These are phyloP conservation scores for Axinella damicornis DNA, from an alignment of 37 sponge, comb jelly and placozoan genomes.

Conservation along the genomic window DNA sequence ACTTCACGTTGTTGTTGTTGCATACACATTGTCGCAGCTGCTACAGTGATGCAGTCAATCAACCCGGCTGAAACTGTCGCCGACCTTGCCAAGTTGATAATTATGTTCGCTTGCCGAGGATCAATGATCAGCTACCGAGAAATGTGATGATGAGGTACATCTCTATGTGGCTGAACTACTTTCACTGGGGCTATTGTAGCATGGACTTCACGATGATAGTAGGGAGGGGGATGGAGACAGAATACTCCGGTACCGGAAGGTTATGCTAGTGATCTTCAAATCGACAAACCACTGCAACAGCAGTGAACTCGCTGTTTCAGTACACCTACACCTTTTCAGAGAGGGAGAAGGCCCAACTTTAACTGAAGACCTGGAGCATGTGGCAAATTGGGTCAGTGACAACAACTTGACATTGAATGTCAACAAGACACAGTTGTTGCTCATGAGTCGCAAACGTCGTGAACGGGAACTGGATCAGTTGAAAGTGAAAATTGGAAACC, in stretches of 20 bases:
- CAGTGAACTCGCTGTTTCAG: slow-evolving; percentile 28
- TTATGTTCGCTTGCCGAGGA: background rate
- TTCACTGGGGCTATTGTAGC: slow-evolving; percentile 23
- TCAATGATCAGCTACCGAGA: too few species aligned
- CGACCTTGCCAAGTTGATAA: slow-evolving; percentile 1
- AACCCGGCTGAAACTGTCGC: background rate
- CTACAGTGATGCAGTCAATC: background rate
- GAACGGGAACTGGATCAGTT: too few species aligned
- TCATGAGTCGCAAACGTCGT: too few species aligned
- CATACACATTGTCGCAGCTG: slow-evolving; percentile 41
- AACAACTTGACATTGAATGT: too few species aligned
- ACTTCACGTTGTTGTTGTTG: slow-evolving; percentile 30
- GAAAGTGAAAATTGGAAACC: too few species aligned
- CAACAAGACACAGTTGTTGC: too few species aligned
- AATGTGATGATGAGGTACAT: background rate
- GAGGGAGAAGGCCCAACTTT: slow-evolving; percentile 33
- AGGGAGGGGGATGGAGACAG: slow-evolving; percentile 59
- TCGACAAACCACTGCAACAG: slow-evolving; percentile 30
- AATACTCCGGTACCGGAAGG: slow-evolving; percentile 39
- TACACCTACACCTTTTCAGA: slow-evolving; percentile 45
- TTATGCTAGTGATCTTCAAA: slow-evolving; percentile 37
- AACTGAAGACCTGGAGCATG: too few species aligned
- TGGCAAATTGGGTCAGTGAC: too few species aligned
- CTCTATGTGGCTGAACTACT: slow-evolving; percentile 14
- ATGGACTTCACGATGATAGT: slow-evolving; percentile 43